These are phyloP conservation scores for Serranus cabrilla DNA, from an alignment of 2,797 vertebrate species.

Conservation along the genomic window DNA sequence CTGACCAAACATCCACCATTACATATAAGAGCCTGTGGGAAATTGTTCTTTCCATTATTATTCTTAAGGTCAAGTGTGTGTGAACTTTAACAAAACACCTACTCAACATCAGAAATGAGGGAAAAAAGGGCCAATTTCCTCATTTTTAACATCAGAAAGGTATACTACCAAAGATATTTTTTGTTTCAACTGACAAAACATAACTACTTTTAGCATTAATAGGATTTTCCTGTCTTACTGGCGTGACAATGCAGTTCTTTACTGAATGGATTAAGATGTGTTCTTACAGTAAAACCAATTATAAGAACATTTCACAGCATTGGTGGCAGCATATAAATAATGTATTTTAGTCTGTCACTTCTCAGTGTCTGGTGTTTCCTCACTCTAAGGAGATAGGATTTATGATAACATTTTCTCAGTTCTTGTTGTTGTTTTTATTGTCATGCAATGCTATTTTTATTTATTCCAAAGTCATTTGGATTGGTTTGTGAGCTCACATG, in stretches of 20 bases:
- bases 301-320: background rate
- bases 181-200: background rate
- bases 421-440: no score
- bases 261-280: background rate
- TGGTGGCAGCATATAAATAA: background rate
- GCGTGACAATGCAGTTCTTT: background rate
- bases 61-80: background rate
- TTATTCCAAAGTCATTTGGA: no score
- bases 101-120: background rate
- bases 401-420: no score
- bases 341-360: no score
- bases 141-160: background rate
- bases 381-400: no score
- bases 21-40: background rate
- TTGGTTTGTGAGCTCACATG: no score
- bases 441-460: no score
- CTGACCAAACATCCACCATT: no score
- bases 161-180: background rate
- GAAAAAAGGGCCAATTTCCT: background rate
- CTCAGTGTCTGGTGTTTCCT: no score
- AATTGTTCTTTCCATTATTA: background rate
- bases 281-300: conserved; percentile 3
- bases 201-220: background rate
- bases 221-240: background rate
- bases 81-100: background rate